A percentile compares a stretch with the other conserved stretches of the same genome.
Conservation (phyloP, 2,113 vertebrate species). For the Pipra filicauda region DNA sequence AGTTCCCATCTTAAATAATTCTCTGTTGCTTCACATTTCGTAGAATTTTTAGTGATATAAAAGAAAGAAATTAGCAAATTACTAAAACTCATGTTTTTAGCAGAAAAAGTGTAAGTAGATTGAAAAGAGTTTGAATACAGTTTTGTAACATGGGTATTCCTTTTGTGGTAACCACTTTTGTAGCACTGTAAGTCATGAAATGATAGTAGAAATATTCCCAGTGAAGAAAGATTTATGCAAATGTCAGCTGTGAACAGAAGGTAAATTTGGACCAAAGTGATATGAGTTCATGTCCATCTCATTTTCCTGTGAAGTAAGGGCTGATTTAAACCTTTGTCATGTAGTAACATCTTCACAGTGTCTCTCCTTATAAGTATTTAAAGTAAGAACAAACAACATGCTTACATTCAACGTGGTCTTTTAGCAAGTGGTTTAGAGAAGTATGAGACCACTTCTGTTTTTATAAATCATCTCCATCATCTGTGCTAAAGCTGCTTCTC, state of each 20-base stretch:
- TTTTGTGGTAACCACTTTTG: not conserved
- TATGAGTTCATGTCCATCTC: not conserved
- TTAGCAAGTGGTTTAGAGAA: not conserved
- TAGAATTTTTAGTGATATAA: not conserved
- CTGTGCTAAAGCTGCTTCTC: constrained; percentile 92
- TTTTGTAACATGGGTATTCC: not conserved
- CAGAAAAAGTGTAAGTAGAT: not conserved
- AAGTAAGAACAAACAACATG: not conserved
- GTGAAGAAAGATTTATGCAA: constrained; percentile 21
- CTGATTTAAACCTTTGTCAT: not conserved
- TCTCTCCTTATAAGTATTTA: not conserved
- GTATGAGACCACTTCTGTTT: not conserved
- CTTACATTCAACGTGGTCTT: not conserved
- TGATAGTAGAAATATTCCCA: not conserved
- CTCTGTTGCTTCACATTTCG: not conserved
- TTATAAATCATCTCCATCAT: constrained; percentile 86
- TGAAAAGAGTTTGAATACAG: not conserved
- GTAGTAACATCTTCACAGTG: not conserved
- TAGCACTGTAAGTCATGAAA: not conserved
- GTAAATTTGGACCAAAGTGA: not conserved
- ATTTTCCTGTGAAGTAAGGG: not conserved
- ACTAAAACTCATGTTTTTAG: not conserved
- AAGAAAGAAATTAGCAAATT: not conserved
- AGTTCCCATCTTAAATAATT: not conserved
- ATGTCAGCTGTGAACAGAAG: not conserved